Conservation (phyloP, 1,140 invertebrate species). For the Drosophila watanabei region DNA sequence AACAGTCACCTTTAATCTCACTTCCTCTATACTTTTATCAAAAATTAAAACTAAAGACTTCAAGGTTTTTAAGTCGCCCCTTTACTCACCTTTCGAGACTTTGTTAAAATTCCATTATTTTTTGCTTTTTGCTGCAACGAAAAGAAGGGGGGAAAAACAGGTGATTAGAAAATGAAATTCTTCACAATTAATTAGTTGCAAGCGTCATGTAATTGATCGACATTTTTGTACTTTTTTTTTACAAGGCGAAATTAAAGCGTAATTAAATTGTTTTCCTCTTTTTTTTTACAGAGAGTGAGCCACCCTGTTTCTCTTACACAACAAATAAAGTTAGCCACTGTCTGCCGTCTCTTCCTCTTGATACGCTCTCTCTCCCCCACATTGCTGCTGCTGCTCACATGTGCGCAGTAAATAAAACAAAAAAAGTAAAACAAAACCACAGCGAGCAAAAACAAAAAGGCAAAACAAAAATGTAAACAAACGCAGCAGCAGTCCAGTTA, state of each 20-base stretch:
- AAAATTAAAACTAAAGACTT: slow-evolving; percentile 4
- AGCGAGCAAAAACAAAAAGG: slow-evolving; percentile 65
- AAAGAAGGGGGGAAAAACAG: slow-evolving; percentile 33
- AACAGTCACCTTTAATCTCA: background rate
- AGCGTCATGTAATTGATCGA: slow-evolving; percentile 4
- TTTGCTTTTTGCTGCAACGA: slow-evolving; percentile 67
- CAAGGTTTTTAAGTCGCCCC: slow-evolving; percentile 42
- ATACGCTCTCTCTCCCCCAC: slow-evolving; percentile 32
- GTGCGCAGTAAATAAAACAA: slow-evolving; percentile 69
- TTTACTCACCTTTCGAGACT: slow-evolving; percentile 68
- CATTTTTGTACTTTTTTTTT: slow-evolving; percentile 19
- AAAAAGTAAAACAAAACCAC: slow-evolving; percentile 35
- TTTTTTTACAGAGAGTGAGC: slow-evolving; percentile 6
- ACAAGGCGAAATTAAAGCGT: slow-evolving; percentile 23
- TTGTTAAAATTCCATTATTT: slow-evolving; percentile 81
- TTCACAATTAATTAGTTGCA: background rate
- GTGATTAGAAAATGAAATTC: slow-evolving; percentile 21
- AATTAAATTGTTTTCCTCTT: slow-evolving; percentile 30
- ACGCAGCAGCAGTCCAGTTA: slow-evolving; percentile 48
- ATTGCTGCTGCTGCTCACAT: slow-evolving; percentile 57
- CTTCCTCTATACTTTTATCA: background rate
- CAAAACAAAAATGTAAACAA: slow-evolving; percentile 76
- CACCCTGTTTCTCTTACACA: slow-evolving; percentile 75
- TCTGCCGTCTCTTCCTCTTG: slow-evolving; percentile 10
- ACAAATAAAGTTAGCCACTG: slow-evolving; percentile 63